Evolutionary conservation across 2,113 vertebrate genomes (phyloP).

Genomic region (Hypanus sabinus): DNA sequence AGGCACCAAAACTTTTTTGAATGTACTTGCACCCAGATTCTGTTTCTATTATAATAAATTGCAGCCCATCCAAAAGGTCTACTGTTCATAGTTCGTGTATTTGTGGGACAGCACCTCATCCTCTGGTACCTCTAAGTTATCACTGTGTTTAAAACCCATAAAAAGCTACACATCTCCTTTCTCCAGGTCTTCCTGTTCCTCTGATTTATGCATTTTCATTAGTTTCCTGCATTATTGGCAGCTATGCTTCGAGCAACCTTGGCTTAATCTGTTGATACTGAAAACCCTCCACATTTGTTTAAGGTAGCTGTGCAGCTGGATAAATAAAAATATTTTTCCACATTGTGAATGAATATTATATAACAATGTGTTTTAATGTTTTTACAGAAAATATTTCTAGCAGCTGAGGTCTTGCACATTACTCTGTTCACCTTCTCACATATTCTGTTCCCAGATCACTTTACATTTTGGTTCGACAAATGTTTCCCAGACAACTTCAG

Average conservation of each 20-base stretch:
- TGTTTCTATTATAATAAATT: not conserved
- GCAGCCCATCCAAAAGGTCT: not conserved
- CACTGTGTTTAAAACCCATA: not conserved
- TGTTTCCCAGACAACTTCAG: constrained; percentile 54
- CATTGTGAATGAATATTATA: no score
- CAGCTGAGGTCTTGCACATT: not conserved
- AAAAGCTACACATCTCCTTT: not conserved
- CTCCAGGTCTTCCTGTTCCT: not conserved
- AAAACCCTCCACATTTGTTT: not conserved
- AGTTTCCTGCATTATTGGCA: not conserved
- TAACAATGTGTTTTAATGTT: not conserved
- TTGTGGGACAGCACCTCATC: no score
- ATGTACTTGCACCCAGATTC: not conserved
- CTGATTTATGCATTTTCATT: not conserved
- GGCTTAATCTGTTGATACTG: no score
- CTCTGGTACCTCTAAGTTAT: not conserved
- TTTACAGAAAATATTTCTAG: not conserved
- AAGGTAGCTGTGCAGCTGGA: not conserved
- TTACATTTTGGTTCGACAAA: constrained; percentile 52
- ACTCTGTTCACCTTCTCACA: not conserved
- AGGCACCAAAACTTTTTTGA: not conserved
- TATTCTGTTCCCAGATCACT: constrained; percentile 44
- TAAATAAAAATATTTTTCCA: not conserved
- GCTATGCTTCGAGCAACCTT: not conserved
- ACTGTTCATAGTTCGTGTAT: not conserved